Evolutionary conservation across 2,888 invertebrate species (phyloP).

Genomic region (Agrochola litura): DNA sequence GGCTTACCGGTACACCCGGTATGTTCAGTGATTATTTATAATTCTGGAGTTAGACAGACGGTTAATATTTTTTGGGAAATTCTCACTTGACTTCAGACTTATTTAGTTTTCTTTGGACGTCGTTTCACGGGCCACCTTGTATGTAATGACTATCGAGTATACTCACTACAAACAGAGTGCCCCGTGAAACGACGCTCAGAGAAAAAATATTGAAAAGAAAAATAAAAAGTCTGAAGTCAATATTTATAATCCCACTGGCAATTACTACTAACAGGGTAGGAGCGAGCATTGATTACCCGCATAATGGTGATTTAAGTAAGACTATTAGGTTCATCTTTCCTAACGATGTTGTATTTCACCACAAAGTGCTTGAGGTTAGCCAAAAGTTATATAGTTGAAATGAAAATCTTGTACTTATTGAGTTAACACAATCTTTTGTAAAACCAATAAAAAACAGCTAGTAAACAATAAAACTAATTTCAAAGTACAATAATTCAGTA

Average conservation of each 20-base stretch:
- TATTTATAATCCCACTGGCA: background rate
- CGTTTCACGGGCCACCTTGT: background rate
- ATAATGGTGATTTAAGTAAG: conserved; percentile 6
- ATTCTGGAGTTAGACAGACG: background rate
- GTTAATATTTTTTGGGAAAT: background rate
- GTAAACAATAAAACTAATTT: conserved; percentile 38
- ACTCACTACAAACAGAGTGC: background rate
- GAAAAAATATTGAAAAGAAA: too few relatives aligned
- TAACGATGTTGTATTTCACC: background rate
- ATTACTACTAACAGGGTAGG: background rate
- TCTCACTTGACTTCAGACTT: background rate
- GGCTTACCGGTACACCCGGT: too few relatives aligned
- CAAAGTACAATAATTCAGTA: conserved; percentile 43
- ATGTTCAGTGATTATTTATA: background rate
- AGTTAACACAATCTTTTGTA: background rate
- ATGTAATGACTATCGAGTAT: background rate
- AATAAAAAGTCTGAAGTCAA: too few relatives aligned
- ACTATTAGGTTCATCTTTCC: background rate
- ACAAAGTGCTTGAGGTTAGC: background rate
- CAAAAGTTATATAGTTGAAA: background rate
- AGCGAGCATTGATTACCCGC: background rate
- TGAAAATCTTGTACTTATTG: background rate
- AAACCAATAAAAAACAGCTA: conserved; percentile 6
- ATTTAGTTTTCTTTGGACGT: background rate
- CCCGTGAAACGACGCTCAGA: too few relatives aligned